Evolutionary conservation across 2,888 invertebrate genomes (phyloP).

Genomic region (Apoderus coryli): DNA sequence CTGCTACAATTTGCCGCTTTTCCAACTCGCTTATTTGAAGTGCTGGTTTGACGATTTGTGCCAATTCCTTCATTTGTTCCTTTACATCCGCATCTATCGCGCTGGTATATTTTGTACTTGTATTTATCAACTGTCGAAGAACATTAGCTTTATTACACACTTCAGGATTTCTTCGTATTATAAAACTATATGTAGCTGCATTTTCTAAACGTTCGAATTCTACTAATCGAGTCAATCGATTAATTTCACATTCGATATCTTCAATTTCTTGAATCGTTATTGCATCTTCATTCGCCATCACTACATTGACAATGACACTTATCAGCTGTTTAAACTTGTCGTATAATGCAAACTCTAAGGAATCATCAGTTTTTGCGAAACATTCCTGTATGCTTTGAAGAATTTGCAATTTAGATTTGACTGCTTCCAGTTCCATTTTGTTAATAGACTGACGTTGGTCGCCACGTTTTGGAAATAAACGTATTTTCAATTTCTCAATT

Average conservation of each 20-base stretch:
- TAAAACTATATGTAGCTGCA: too few species aligned
- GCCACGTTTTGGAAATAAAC: slow-evolving; percentile 7
- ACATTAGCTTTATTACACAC: too few species aligned
- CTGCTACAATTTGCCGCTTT: slow-evolving; percentile 36
- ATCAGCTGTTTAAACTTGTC: not conserved
- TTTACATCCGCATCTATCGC: slow-evolving; percentile 9
- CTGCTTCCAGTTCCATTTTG: slow-evolving; percentile 12
- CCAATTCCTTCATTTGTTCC: too few species aligned
- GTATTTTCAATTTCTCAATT: not conserved
- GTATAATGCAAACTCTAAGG: not conserved
- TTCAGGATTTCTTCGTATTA: too few species aligned
- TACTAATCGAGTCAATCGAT: slow-evolving; percentile 3
- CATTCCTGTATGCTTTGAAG: slow-evolving; percentile 7
- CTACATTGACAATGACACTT: slow-evolving; percentile 5
- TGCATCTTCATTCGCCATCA: slow-evolving; percentile 12
- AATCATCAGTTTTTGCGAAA: slow-evolving; percentile 4
- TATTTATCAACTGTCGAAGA: too few species aligned
- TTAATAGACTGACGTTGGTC: slow-evolving; percentile 12
- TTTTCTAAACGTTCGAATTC: too few species aligned
- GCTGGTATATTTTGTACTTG: too few species aligned
- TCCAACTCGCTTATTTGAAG: slow-evolving; percentile 15
- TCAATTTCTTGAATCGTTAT: slow-evolving; percentile 7
- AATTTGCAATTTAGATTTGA: slow-evolving; percentile 13
- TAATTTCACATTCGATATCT: slow-evolving; percentile 4
- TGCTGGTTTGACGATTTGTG: too few species aligned